These are phyloP conservation scores for Pristiophorus japonicus DNA, from an alignment of 2,113 vertebrate genomes.

Conservation along the genomic window DNA sequence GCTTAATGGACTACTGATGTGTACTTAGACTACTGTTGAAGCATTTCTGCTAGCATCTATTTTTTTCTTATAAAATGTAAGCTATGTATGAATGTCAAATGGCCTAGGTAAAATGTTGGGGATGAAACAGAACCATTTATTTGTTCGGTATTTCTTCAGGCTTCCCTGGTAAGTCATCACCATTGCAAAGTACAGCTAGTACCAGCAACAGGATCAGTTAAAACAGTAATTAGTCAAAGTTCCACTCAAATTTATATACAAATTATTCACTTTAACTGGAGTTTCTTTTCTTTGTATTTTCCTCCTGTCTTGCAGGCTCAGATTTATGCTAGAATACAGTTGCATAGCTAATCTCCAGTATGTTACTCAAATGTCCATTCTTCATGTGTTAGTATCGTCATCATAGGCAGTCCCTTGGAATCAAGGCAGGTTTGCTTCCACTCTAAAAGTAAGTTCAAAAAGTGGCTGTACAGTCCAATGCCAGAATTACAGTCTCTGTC, in stretches of 20 bases:
- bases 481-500: too few relatives aligned
- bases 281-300: neutral
- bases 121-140: neutral
- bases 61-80: conserved; percentile 1
- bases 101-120: neutral
- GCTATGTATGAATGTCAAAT: neutral
- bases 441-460: too few relatives aligned
- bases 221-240: neutral
- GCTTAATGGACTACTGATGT: neutral
- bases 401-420: too few relatives aligned
- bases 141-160: neutral
- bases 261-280: neutral
- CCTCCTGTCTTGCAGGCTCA: neutral
- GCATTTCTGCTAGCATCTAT: neutral
- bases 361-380: neutral
- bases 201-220: neutral
- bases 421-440: too few relatives aligned
- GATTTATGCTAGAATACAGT: neutral
- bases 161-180: neutral
- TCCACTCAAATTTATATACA: neutral
- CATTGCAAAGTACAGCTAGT: neutral
- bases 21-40: neutral
- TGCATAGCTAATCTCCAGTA: neutral
- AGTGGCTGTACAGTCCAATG: too few relatives aligned
- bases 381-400: neutral